Evolutionary conservation across 2,888 invertebrate species (phyloP).

Genomic region (Patella depressa): DNA sequence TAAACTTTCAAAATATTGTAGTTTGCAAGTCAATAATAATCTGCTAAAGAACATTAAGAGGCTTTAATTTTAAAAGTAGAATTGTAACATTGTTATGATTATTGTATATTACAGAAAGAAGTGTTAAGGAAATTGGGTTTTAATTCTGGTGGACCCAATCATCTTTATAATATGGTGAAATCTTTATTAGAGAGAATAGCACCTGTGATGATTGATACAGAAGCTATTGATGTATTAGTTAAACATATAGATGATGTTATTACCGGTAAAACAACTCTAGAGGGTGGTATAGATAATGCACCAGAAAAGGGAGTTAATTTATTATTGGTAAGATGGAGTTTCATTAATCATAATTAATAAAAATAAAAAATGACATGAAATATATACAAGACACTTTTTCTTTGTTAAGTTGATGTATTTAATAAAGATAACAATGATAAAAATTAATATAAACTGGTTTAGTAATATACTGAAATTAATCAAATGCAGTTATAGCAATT

Average conservation of each 20-base stretch:
- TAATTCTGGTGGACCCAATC: constrained; percentile 93
- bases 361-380: too few relatives aligned
- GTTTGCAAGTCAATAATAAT: neutral
- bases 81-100: neutral
- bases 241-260: constrained; percentile 73
- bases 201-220: constrained; percentile 95
- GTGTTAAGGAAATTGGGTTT: constrained; percentile 89
- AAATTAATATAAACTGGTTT: neutral
- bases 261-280: constrained; percentile 55
- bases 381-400: too few relatives aligned
- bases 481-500: too few relatives aligned
- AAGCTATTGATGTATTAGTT: constrained; percentile 81
- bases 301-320: constrained; percentile 91
- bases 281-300: constrained; percentile 73
- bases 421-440: too few relatives aligned
- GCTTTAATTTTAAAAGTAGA: neutral
- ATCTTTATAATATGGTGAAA: constrained; percentile 96
- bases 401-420: neutral
- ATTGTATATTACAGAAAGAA: constrained; percentile 75
- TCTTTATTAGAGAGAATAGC: constrained; percentile 94
- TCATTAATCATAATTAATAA: too few relatives aligned
- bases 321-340: constrained; percentile 77
- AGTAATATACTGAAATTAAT: too few relatives aligned
- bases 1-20: too few relatives aligned
- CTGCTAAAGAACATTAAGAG: too few relatives aligned